Percentiles rank a stretch among this genome's conserved stretches.
phyloP scores from a whole-genome alignment of 1,140 invertebrate species.

The Drosophila melanica region DNA sequence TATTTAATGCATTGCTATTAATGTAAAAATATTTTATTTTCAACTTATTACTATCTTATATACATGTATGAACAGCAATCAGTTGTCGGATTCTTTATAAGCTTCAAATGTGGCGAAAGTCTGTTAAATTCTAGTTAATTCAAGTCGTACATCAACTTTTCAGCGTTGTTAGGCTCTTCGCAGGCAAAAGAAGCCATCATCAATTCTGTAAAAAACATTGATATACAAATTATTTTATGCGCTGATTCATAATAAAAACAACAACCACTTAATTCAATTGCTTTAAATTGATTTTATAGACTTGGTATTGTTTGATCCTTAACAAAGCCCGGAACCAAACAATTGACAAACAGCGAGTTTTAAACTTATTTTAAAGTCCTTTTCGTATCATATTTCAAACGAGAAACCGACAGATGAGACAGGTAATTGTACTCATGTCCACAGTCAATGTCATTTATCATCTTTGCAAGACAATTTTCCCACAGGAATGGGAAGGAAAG shows the following conservation, averaged over 20 bases:
- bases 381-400: slow-evolving; percentile 11
- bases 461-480: neutral
- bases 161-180: slow-evolving; percentile 78
- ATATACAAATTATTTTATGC: too few relatives aligned
- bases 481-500: neutral
- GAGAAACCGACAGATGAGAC: neutral
- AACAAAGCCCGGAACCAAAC: neutral
- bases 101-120: too few relatives aligned
- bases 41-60: too few relatives aligned
- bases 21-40: too few relatives aligned
- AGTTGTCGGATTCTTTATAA: too few relatives aligned
- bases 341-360: neutral
- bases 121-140: slow-evolving; percentile 47
- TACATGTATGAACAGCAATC: too few relatives aligned
- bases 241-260: too few relatives aligned
- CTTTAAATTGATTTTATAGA: too few relatives aligned
- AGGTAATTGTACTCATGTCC: neutral
- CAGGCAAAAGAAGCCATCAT: slow-evolving; percentile 83
- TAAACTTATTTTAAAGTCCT: neutral
- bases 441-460: slow-evolving; percentile 5
- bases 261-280: neutral
- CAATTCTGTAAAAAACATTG: slow-evolving; percentile 63
- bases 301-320: neutral
- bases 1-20: too few relatives aligned
- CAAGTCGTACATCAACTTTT: slow-evolving; percentile 80